These are phyloP conservation scores for Drosophila demipolita DNA, from an alignment of 2,888 invertebrate genomes.

Conservation along the genomic window DNA sequence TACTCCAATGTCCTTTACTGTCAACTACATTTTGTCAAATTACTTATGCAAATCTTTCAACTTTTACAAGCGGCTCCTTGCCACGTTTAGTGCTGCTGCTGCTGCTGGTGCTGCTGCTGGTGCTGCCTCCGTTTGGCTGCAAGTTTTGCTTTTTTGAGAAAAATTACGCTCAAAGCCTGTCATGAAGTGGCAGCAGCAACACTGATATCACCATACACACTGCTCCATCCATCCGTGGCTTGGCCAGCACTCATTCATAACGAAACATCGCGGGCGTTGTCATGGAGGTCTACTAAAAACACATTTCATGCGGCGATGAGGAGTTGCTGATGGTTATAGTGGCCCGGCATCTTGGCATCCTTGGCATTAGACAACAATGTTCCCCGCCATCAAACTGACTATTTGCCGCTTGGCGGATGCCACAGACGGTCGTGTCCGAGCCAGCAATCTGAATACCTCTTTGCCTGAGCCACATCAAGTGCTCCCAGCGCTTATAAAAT, in stretches of 20 bases:
- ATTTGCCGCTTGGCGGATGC: conserved; percentile 53
- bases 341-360: conserved; percentile 1
- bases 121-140: conserved; percentile 21
- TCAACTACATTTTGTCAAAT: conserved; percentile 82
- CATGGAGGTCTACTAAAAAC: conserved; percentile 68
- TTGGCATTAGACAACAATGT: conserved; percentile 73
- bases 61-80: conserved; percentile 76
- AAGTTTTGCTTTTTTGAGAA: conserved; percentile 45
- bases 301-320: conserved; percentile 59
- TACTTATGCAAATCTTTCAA: conserved; percentile 82
- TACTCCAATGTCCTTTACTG: conserved; percentile 72
- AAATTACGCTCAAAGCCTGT: conserved; percentile 74
- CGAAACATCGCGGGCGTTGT: conserved; percentile 22
- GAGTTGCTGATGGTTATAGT: background rate
- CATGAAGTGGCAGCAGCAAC: conserved; percentile 67
- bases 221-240: conserved; percentile 44
- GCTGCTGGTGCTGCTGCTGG: conserved; percentile 24
- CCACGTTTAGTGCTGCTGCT: conserved; percentile 64
- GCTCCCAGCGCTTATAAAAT: conserved; percentile 79
- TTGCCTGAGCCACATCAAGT: conserved; percentile 56
- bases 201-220: conserved; percentile 67
- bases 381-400: conserved; percentile 54
- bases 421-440: conserved; percentile 13
- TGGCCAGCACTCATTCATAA: conserved; percentile 59
- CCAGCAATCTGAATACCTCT: conserved; percentile 64